Conservation (phyloP, 2,797 vertebrate species). For the Eulemur albifrons region DNA sequence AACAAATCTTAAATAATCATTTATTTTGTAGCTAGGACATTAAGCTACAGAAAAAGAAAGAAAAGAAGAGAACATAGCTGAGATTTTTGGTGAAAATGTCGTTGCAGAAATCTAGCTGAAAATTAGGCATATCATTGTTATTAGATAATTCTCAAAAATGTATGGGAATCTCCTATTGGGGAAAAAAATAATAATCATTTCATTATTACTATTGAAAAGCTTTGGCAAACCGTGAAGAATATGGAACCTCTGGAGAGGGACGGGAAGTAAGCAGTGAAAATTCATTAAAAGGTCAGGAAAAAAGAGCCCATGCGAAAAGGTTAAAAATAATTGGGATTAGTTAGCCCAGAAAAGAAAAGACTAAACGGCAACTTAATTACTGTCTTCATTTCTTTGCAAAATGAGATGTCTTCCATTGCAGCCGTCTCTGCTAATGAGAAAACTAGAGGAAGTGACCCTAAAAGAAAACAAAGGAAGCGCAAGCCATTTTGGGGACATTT, state of each 20-base stretch:
- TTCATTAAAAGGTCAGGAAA: slow-evolving; percentile 76
- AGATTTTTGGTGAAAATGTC: not conserved
- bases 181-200: slow-evolving; percentile 26
- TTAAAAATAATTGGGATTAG: slow-evolving; percentile 85
- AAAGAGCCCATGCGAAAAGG: slow-evolving; percentile 78
- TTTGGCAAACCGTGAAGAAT: slow-evolving; percentile 32
- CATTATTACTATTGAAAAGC: slow-evolving; percentile 51
- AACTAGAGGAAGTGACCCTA: slow-evolving; percentile 49
- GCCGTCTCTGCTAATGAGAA: slow-evolving; percentile 44
- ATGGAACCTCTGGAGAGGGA: slow-evolving; percentile 46
- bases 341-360: slow-evolving; percentile 79
- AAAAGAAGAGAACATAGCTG: not conserved
- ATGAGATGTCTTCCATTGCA: not conserved
- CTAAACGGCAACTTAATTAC: slow-evolving; percentile 80
- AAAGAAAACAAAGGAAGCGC: slow-evolving; percentile 3
- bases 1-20: not conserved
- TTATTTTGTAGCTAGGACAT: slow-evolving; percentile 1
- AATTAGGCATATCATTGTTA: not conserved
- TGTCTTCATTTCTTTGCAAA: slow-evolving; percentile 61
- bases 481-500: not conserved
- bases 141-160: slow-evolving; percentile 30
- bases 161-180: not conserved
- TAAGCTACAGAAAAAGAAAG: not conserved
- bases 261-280: slow-evolving; percentile 68
- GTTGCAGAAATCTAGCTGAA: slow-evolving; percentile 33